Evolutionary conservation across 1,140 invertebrate species (phyloP).

Genomic region (Caerostris darwini): DNA sequence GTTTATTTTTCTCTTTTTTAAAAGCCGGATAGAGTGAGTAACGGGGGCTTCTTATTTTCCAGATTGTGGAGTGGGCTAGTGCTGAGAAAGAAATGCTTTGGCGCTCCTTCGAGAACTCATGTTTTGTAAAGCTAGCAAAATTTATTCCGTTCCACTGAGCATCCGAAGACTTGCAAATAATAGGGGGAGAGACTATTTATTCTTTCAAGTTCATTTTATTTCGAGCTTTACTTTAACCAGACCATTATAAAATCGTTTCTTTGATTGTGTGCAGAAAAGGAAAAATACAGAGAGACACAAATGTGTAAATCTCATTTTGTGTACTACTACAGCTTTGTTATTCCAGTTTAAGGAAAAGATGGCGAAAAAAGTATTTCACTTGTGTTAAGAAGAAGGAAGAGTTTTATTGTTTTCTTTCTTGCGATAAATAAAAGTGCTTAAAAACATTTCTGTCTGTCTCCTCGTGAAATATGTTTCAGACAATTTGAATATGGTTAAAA

Average conservation of each 20-base stretch:
- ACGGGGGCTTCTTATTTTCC: conserved; percentile 38
- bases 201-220: conserved; percentile 1
- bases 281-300: background rate
- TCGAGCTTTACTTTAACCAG: background rate
- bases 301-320: background rate
- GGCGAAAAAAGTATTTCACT: background rate
- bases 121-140: conserved; percentile 32
- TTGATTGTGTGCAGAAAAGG: background rate
- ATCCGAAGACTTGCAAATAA: background rate
- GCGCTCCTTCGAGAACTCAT: background rate
- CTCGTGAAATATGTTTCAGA: too few relatives aligned
- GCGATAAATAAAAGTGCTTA: background rate
- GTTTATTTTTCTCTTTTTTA: conserved; percentile 45
- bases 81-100: background rate
- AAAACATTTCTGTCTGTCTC: too few relatives aligned
- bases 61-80: conserved; percentile 27
- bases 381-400: background rate
- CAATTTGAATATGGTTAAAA: too few relatives aligned
- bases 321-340: background rate
- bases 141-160: conserved; percentile 8
- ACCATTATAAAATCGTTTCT: conserved; percentile 9
- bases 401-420: background rate
- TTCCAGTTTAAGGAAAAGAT: background rate
- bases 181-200: background rate
- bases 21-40: conserved; percentile 31